Conservation (phyloP, 2,113 vertebrate genomes). For the Irena cyanogastra region DNA sequence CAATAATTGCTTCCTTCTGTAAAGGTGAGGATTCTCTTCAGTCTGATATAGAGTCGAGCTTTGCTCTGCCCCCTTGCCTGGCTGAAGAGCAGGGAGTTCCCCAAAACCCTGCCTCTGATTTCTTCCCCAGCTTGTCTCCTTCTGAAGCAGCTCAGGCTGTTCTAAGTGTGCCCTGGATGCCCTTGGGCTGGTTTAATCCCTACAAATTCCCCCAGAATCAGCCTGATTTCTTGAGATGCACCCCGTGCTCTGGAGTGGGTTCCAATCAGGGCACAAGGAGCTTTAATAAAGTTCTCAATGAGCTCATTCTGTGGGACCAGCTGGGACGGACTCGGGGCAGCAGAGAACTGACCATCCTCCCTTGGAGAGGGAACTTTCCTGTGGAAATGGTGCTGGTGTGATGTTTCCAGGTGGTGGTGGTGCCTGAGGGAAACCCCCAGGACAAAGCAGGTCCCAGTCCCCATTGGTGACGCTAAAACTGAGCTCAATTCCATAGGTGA, state of each 20-base stretch:
- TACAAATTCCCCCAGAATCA: background rate
- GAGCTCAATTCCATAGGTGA: background rate
- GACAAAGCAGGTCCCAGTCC: fast-evolving
- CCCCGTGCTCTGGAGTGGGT: background rate
- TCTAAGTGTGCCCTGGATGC: no score
- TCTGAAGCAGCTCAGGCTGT: background rate
- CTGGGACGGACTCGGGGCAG: background rate
- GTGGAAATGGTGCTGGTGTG: background rate
- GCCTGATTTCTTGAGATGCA: background rate
- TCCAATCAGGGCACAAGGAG: background rate
- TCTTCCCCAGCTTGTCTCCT: background rate
- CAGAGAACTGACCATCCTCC: background rate
- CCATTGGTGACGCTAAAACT: fast-evolving
- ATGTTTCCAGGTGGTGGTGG: background rate
- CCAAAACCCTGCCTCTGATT: background rate
- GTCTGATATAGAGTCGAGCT: background rate
- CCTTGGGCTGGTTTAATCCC: background rate
- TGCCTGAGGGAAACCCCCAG: no score
- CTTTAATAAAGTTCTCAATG: background rate
- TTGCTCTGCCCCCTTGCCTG: background rate
- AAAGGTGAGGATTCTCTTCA: background rate
- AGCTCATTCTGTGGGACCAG: background rate
- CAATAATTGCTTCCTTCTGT: background rate
- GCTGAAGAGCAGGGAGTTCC: background rate
- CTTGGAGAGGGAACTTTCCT: background rate